Conservation (phyloP, 92 coral and sea anemone species). For the Bergia puertoricense region DNA sequence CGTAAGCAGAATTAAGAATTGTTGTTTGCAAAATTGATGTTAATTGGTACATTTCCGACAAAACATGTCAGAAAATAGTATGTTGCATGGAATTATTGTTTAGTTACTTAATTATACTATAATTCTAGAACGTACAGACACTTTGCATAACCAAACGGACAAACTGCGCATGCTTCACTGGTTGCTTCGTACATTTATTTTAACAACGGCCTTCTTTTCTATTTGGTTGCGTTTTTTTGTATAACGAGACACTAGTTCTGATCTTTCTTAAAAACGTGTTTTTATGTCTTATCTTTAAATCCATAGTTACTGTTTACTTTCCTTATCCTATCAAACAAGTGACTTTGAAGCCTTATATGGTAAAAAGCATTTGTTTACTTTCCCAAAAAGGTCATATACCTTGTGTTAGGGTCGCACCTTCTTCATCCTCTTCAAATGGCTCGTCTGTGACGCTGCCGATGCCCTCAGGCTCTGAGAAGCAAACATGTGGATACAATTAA, state of each 20-base stretch:
- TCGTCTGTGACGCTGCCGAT: constrained; percentile 17
- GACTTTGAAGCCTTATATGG: neutral
- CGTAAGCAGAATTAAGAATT: too few species aligned
- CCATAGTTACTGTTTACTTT: neutral
- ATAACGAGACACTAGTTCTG: neutral
- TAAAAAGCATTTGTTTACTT: too few species aligned
- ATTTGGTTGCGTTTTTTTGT: too few species aligned
- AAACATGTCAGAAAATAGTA: too few species aligned
- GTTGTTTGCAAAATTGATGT: too few species aligned
- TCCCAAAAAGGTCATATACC: neutral
- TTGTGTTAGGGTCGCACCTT: constrained; percentile 16
- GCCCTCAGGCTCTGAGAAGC: constrained; percentile 40
- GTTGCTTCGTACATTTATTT: too few species aligned
- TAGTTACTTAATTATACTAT: too few species aligned
- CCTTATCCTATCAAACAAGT: neutral
- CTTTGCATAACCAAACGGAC: too few species aligned
- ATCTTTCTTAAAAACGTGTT: neutral
- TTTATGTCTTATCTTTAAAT: neutral
- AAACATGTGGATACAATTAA: neutral
- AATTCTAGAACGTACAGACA: too few species aligned
- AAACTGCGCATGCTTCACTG: too few species aligned
- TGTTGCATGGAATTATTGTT: too few species aligned
- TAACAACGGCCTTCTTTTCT: neutral
- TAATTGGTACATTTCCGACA: too few species aligned
- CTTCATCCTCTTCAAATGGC: constrained; percentile 24